Conservation (phyloP, 2,888 invertebrate genomes). For the Amaurobius ferox region DNA sequence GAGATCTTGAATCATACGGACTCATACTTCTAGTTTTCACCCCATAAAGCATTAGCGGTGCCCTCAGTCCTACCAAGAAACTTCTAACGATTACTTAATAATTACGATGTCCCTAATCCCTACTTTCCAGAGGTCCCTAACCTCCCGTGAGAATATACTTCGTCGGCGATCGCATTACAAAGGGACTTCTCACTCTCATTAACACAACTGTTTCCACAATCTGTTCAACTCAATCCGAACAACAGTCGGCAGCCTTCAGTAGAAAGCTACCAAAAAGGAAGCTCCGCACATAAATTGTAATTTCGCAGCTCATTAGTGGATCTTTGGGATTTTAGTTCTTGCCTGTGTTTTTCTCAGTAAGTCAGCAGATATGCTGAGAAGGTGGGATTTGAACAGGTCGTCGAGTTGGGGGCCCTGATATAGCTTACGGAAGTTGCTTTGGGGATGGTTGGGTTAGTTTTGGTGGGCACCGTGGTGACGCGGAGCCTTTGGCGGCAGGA, state of each 20-base stretch:
- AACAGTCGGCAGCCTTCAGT: neutral
- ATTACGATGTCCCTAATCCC: neutral
- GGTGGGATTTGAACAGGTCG: neutral
- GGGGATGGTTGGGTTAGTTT: constrained; percentile 7
- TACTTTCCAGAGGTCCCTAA: neutral
- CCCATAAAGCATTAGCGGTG: no score
- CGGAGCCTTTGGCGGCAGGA: neutral
- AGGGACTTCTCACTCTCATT: neutral
- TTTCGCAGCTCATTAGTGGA: constrained; percentile 3
- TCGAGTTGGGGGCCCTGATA: no score
- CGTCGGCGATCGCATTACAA: constrained; percentile 12
- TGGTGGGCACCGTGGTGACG: neutral
- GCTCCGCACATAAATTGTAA: neutral
- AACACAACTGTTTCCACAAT: constrained; percentile 13
- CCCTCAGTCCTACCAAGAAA: no score
- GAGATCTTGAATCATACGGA: no score
- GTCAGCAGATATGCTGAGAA: neutral
- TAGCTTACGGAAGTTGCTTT: constrained; percentile 11
- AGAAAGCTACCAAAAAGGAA: neutral
- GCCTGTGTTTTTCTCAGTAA: neutral
- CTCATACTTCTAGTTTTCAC: no score
- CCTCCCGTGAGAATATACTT: neutral
- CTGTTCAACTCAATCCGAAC: neutral
- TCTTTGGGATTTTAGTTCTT: neutral
- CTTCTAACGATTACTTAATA: neutral